These are phyloP conservation scores for Sphaerophoria taeniata DNA, from an alignment of 2,888 invertebrate species.

Conservation along the genomic window DNA sequence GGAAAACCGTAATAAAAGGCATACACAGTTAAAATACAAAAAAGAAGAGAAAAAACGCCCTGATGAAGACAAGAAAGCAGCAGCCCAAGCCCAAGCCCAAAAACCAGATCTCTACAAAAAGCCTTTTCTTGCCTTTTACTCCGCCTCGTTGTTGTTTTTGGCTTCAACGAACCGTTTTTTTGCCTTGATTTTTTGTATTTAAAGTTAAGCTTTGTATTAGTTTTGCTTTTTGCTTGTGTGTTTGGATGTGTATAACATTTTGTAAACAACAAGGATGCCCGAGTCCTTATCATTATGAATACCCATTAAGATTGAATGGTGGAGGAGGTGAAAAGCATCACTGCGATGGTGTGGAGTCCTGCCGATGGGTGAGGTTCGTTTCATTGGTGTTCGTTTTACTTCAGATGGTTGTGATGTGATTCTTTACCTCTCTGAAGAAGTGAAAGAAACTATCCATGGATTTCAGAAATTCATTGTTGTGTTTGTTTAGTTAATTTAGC, in stretches of 20 bases:
- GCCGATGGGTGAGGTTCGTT: constrained; percentile 5
- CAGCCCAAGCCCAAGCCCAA: constrained; percentile 4
- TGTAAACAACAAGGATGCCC: constrained; percentile 57
- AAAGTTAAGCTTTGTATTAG: constrained; percentile 22
- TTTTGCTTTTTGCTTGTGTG: constrained; percentile 7
- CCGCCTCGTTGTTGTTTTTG: constrained; percentile 9
- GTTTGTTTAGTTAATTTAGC: constrained; percentile 71
- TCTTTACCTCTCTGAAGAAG: background rate
- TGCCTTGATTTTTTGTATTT: constrained; percentile 15
- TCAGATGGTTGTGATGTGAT: background rate
- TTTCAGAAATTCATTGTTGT: constrained; percentile 59
- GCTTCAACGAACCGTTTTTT: constrained; percentile 12
- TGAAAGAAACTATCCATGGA: constrained; percentile 49
- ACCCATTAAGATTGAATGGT: constrained; percentile 70
- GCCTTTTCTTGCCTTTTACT: constrained; percentile 32
- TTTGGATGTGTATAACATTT: constrained; percentile 23
- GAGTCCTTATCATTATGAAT: constrained; percentile 72
- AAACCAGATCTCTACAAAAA: constrained; percentile 36
- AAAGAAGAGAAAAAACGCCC: constrained; percentile 32
- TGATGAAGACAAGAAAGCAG: constrained; percentile 58
- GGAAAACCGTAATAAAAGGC: constrained; percentile 53
- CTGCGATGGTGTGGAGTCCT: constrained; percentile 7
- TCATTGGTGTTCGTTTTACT: constrained; percentile 9
- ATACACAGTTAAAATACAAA: constrained; percentile 3
- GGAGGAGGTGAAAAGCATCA: constrained; percentile 9